These are phyloP conservation scores for Cosmorhoe ocellata DNA, from an alignment of 2,888 invertebrate genomes.

Conservation along the genomic window DNA sequence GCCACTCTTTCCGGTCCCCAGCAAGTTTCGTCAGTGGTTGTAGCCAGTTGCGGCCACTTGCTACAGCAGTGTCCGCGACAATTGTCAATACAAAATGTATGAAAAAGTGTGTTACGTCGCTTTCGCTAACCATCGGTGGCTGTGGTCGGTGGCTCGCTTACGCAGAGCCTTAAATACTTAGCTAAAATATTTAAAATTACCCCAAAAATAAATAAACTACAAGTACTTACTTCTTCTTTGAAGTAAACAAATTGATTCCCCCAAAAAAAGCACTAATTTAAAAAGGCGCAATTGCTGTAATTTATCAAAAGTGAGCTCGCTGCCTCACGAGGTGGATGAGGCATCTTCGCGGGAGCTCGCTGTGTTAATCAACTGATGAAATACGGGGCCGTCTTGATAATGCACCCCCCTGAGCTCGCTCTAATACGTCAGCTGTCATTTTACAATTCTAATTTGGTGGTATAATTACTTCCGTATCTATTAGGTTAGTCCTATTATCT, in stretches of 20 bases:
- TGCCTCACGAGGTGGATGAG: slow-evolving; percentile 5
- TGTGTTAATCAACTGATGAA: slow-evolving; percentile 28
- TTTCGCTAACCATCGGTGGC: too few species aligned
- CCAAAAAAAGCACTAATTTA: slow-evolving; percentile 12
- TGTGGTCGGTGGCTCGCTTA: too few species aligned
- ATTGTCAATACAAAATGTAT: too few species aligned
- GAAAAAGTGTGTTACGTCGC: too few species aligned
- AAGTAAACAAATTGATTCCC: slow-evolving; percentile 5
- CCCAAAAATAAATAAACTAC: too few species aligned
- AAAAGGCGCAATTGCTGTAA: slow-evolving; percentile 23
- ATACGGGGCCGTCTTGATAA: slow-evolving; percentile 6
- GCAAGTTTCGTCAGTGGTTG: too few species aligned
- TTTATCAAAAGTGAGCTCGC: slow-evolving; percentile 19
- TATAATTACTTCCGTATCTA: slow-evolving; percentile 9
- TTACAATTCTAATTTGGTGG: slow-evolving; percentile 15
- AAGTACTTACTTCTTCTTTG: neutral
- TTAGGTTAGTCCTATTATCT: neutral
- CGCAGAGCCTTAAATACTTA: too few species aligned
- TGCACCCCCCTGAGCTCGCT: slow-evolving; percentile 10
- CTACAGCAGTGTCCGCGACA: too few species aligned
- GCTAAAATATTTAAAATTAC: too few species aligned
- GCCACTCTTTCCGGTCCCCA: too few species aligned
- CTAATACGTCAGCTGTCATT: slow-evolving; percentile 26
- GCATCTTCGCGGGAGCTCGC: slow-evolving; percentile 16
- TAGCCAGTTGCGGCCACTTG: too few species aligned